Base-by-base conservation (phyloP, 2,797 vertebrate genomes). In the Sarcophilus harrisii region DNA sequence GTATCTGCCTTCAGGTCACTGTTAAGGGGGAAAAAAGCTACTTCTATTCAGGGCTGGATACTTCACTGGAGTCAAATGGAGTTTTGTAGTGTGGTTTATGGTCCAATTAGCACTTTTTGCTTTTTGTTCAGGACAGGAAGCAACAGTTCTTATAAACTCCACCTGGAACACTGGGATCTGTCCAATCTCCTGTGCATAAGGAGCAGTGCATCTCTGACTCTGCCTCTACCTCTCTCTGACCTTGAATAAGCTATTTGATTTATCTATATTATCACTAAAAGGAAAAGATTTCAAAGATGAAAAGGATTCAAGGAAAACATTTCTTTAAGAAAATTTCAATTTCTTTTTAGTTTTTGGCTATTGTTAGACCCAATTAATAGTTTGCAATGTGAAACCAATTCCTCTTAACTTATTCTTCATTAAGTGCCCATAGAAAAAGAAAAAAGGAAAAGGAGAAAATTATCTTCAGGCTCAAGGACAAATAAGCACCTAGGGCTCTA, bases 211-310 rank as follows among this genome's bases (percentile, higher is more conserved):
- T 1, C 1, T 55, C 0, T 18, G 57, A 5, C 62, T 93, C 5
- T 28, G 13, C 28, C 90, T 28, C 49, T 32, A 14, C 14, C 13
- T 30, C 21, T 45, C 66, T 38, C 45, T n/a, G 49, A 60, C 12
- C 89, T 92, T 52, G 13, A 90, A 38, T 10, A 90, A 32, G 28
- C 32, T 11, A 18, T 4, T 93, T 92, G 58, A n/a, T 3, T 38
- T 32, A 38, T 60, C 89, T 89, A 54, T 54, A 52, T 29, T 95
- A 92, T 66, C 87, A 52, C 92, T 94, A 95, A 95, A 92, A 92
- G 4, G 57, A 95, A 90, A 95, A 96, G 52, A 29, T 92, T 95
- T 94, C 95, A 95, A 96, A 58, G 55, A 96, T 94, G 94, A 92
- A 97, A 95, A 32, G 55, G 45, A 91, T 45, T 4, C 58, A 92